A percentile compares a stretch with the other conserved stretches of the same genome.
phyloP scores from a whole-genome alignment of 2,888 invertebrate genomes.

The Oeneis ivallda region DNA sequence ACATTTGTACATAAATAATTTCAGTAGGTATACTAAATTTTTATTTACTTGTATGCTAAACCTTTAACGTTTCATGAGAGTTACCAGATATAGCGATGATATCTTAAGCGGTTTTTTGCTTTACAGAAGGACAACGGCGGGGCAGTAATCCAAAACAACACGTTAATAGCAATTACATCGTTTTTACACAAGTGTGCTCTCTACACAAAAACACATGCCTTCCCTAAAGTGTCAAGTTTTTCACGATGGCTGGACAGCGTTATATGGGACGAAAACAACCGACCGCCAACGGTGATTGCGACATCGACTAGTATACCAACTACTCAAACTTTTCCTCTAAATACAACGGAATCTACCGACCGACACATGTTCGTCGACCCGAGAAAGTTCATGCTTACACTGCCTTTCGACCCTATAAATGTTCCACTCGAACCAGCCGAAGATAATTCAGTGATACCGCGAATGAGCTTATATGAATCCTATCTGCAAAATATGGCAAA shows the following conservation, averaged over 20 bases:
- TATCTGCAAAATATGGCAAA: conserved; percentile 62
- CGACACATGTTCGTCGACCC: conserved; percentile 49
- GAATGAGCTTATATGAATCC: conserved; percentile 71
- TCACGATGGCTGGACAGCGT: conserved; percentile 64
- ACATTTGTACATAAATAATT: no score
- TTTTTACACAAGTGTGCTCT: conserved; percentile 68
- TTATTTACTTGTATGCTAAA: background rate
- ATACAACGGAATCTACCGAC: conserved; percentile 45
- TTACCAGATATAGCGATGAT: background rate
- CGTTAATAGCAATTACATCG: conserved; percentile 60
- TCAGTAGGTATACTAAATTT: no score
- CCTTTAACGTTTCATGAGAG: background rate
- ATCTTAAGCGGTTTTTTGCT: background rate
- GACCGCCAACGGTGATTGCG: conserved; percentile 49
- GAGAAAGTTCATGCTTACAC: conserved; percentile 59
- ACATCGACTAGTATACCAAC: conserved; percentile 32
- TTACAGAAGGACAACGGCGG: conserved; percentile 74
- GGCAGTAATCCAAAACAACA: conserved; percentile 71
- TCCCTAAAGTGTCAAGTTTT: conserved; percentile 66
- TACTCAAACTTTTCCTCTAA: conserved; percentile 30
- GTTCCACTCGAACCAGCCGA: conserved; percentile 69
- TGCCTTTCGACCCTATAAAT: conserved; percentile 70
- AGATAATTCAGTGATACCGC: conserved; percentile 68
- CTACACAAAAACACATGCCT: conserved; percentile 69
- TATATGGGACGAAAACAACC: conserved; percentile 71